A percentile compares a stretch with the other conserved stretches of the same genome.
phyloP scores from a whole-genome alignment of 2,113 vertebrate genomes.

The Hippocampus guttulatus region DNA sequence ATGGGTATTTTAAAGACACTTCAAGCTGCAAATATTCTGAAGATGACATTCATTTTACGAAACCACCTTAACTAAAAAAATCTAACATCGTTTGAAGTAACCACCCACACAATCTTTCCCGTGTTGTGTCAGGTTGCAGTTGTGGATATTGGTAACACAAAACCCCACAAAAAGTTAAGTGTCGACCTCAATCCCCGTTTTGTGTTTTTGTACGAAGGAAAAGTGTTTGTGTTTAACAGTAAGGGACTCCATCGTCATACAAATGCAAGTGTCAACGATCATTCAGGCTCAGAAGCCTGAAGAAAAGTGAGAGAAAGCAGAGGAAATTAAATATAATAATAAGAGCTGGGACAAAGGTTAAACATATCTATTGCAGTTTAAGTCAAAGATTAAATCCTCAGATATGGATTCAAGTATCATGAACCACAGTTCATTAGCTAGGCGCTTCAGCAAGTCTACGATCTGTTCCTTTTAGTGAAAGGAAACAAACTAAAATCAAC shows the following conservation, averaged over 20 bases:
- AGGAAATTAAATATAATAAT: constrained; percentile 10
- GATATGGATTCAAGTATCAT: not conserved
- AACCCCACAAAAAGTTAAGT: constrained; percentile 17
- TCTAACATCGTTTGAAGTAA: not conserved
- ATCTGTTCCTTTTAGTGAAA: not conserved
- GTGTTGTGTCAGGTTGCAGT: constrained; percentile 20
- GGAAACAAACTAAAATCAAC: not conserved
- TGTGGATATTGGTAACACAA: constrained; percentile 30
- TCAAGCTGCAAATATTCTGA: not conserved
- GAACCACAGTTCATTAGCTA: not conserved
- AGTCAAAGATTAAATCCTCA: not conserved
- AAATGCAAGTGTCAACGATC: constrained; percentile 21
- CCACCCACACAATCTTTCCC: not conserved
- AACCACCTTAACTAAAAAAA: not conserved
- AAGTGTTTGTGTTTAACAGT: constrained; percentile 13
- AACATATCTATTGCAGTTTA: not conserved
- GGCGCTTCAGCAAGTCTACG: not conserved
- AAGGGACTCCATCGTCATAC: constrained; percentile 27
- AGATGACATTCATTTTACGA: too few species aligned
- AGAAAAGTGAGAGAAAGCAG: constrained; percentile 4
- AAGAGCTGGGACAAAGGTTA: not conserved
- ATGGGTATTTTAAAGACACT: not conserved
- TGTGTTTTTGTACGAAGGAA: constrained; percentile 34
- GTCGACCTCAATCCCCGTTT: constrained; percentile 39
- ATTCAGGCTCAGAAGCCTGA: constrained; percentile 6